A percentile compares a stretch with the other conserved stretches of the same genome.
These are phyloP conservation scores for Pluvialis apricaria DNA, from an alignment of 2,113 vertebrate genomes.

Conservation along the genomic window DNA sequence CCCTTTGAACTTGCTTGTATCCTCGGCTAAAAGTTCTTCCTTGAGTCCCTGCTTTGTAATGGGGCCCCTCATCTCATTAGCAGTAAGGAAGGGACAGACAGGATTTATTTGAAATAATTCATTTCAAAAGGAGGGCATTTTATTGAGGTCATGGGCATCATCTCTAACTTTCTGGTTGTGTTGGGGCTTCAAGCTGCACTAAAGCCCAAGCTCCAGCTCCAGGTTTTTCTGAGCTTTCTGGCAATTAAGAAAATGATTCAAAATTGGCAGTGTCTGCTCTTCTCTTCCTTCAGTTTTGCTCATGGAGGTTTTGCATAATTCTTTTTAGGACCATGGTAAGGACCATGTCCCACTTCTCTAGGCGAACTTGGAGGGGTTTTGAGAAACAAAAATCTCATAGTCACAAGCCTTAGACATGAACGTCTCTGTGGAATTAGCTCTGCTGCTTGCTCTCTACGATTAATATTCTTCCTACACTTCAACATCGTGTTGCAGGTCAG, in stretches of 20 bases:
- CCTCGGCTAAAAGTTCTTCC: background rate
- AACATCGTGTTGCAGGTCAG: background rate
- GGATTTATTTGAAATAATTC: background rate
- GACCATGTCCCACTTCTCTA: background rate
- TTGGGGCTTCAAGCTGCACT: background rate
- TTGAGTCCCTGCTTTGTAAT: background rate
- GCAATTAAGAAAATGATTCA: background rate
- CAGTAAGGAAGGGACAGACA: background rate
- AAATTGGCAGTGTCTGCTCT: background rate
- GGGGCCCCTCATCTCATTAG: background rate
- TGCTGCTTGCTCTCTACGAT: background rate
- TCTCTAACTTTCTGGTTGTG: background rate
- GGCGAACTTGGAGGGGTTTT: background rate
- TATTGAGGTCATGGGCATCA: background rate
- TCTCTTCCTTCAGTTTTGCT: background rate
- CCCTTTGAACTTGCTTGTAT: background rate
- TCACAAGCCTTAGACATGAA: background rate
- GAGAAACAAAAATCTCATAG: background rate
- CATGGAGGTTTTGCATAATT: background rate
- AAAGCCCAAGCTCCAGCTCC: background rate
- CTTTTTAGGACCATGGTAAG: background rate
- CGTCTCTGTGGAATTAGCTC: background rate
- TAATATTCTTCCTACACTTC: background rate
- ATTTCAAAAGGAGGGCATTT: background rate
- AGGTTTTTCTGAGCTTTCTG: background rate